Base-by-base conservation (phyloP, 2,797 vertebrate genomes). In the Petrocephalus schoutedeni region DNA sequence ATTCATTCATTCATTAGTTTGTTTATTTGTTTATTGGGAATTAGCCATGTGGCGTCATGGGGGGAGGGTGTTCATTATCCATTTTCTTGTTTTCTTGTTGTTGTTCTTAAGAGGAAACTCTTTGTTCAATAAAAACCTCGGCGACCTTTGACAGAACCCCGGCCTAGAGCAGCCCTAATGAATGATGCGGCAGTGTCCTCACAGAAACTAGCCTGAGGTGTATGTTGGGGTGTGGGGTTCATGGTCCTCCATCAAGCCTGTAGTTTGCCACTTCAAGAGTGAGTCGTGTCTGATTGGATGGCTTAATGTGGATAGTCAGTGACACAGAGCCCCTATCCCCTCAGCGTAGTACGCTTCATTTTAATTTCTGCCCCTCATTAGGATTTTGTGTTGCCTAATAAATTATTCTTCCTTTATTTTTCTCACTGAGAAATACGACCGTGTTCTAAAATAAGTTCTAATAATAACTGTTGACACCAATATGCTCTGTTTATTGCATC, bases 181-280 rank as follows among this genome's bases (percentile, higher is more conserved):
- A 90, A 91, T 92, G 89, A 91, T 92, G 88, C 54, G 91, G 59
- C 71, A 85, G 58, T 77, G 74, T 51, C 87, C 86, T 71, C 82
- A 84, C 36, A 77, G 28, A 67, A 56, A 88, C 88, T 77, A 19
- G 86, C 89, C 88, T 84, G 87, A 88, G 84, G 89, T 87, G 74
- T 83, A 74, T 23, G 36, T 45, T 82, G 61, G 61, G 85, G 28
- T 56, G 45, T 88, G 88, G 89, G 89, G 89, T 90, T 91, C 90
- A 89, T 71, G 45, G 87, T 86, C 74, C 87, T 92, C 89, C 86
- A 91, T 92, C 90, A 89, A 53, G 57, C 45, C 3, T 74, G 57
- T 87, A 82, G 71, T 82, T 88, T 89, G 88, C 41, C 89, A 86
- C 87, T 84, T 9, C 83, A 80, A 89, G 23, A 67, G 32, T 8